Conservation (phyloP, 2,888 invertebrate species). For the Yponomeuta sedellus region DNA sequence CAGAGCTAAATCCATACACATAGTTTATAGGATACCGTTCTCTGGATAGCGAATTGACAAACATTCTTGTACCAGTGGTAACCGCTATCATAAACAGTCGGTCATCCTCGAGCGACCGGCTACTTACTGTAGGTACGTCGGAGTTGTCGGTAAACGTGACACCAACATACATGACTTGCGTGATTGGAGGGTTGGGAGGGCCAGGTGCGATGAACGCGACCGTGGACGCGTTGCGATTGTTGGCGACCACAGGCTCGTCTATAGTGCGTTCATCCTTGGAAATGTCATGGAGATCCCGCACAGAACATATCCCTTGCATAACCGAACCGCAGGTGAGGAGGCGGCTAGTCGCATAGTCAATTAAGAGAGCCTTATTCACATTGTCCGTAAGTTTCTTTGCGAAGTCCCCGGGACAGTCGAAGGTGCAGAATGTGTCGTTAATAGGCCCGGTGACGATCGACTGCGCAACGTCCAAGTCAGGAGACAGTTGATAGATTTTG, state of each 20-base stretch:
- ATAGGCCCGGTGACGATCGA: constrained; percentile 90
- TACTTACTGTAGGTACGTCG: constrained; percentile 95
- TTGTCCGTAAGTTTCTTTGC: constrained; percentile 89
- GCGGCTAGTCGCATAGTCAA: constrained; percentile 92
- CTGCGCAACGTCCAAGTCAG: constrained; percentile 87
- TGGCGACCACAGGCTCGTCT: constrained; percentile 94
- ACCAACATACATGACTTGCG: constrained; percentile 96
- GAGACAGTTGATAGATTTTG: constrained; percentile 92
- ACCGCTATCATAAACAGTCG: constrained; percentile 95
- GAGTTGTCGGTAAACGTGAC: constrained; percentile 95
- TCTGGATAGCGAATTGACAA: constrained; percentile 92
- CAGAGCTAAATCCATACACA: constrained; percentile 96
- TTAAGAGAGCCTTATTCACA: constrained; percentile 95
- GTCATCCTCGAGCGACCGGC: constrained; percentile 90
- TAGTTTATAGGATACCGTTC: constrained; percentile 96
- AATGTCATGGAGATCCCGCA: constrained; percentile 92
- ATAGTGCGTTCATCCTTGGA: constrained; percentile 86
- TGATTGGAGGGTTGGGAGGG: constrained; percentile 92
- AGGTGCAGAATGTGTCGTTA: constrained; percentile 92
- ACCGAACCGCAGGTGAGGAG: constrained; percentile 95
- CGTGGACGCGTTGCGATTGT: constrained; percentile 95
- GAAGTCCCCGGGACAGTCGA: constrained; percentile 87
- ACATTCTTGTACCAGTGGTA: constrained; percentile 93
- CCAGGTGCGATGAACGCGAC: constrained; percentile 98
- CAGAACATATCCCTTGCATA: constrained; percentile 93